Evolutionary conservation across 2,113 vertebrate species (phyloP).

Genomic region (Poeciliopsis occidentalis): DNA sequence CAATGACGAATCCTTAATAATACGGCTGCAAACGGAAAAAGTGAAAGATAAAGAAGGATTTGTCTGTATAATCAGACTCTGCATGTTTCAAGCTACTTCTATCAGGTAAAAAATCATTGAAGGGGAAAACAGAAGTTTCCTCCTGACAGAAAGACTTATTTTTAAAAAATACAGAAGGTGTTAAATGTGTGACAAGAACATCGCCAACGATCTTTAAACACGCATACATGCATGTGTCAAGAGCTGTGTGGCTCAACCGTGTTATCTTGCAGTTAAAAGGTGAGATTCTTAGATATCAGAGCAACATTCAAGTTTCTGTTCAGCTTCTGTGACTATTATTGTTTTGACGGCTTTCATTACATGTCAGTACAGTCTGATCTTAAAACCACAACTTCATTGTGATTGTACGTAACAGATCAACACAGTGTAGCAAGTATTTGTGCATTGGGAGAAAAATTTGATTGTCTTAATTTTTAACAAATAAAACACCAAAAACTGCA

Average conservation of each 20-base stretch:
- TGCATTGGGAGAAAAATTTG: no score
- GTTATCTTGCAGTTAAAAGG: conserved; percentile 41
- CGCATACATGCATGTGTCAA: conserved; percentile 4
- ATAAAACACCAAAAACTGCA: neutral
- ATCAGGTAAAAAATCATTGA: conserved; percentile 25
- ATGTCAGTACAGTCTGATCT: neutral
- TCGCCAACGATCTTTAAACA: conserved; percentile 13
- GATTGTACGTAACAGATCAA: neutral
- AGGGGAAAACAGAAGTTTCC: conserved; percentile 42
- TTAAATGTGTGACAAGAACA: conserved; percentile 45
- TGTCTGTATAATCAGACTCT: conserved; percentile 20
- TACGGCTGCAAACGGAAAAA: conserved; percentile 31
- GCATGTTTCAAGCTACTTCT: conserved; percentile 6
- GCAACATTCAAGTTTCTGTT: conserved; percentile 1
- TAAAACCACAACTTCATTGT: neutral
- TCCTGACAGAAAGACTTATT: conserved; percentile 11
- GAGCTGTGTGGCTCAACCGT: conserved; percentile 10
- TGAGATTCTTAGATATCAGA: conserved; percentile 16
- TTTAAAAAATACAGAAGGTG: conserved; percentile 20
- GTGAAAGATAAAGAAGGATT: conserved; percentile 10
- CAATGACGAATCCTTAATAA: conserved; percentile 43
- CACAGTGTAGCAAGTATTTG: neutral
- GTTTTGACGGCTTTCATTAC: neutral
- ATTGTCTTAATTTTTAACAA: neutral
- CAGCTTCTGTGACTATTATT: neutral